These are phyloP conservation scores for Sminthurinus aureus DNA, from an alignment of 2,888 invertebrate species.

Conservation along the genomic window DNA sequence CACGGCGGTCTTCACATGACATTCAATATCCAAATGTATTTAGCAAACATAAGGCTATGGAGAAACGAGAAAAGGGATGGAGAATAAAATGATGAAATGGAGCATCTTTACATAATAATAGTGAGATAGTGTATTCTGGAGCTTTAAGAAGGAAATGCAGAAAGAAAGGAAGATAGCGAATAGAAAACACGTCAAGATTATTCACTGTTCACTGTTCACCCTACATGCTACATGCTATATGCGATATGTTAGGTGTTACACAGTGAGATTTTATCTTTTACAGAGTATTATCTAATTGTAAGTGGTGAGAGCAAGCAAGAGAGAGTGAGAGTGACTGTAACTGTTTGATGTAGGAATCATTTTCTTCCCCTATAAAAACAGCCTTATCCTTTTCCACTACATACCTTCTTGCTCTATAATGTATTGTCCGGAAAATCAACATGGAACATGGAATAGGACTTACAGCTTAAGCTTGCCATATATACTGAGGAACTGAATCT, in stretches of 20 bases:
- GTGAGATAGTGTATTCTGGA: too few relatives aligned
- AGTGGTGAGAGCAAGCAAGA: background rate
- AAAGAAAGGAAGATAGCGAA: background rate
- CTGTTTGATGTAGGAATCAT: conserved; percentile 23
- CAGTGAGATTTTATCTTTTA: background rate
- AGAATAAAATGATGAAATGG: too few relatives aligned
- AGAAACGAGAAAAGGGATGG: too few relatives aligned
- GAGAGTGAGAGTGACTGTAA: conserved; percentile 1
- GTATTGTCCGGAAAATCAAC: too few relatives aligned
- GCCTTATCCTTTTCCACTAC: background rate
- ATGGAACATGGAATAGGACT: too few relatives aligned
- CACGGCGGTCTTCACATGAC: conserved; percentile 7
- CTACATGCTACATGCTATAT: background rate
- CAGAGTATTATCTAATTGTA: background rate
- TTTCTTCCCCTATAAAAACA: background rate
- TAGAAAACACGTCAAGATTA: background rate
- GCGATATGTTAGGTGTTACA: background rate
- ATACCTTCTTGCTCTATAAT: too few relatives aligned
- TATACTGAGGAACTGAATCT: too few relatives aligned
- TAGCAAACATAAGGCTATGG: too few relatives aligned
- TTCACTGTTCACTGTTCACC: background rate
- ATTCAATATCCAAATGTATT: background rate
- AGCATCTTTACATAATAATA: too few relatives aligned
- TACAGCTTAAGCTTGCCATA: background rate
- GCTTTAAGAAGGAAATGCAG: background rate